These are phyloP conservation scores for Drosophila cognata DNA, from an alignment of 2,888 invertebrate genomes.

Conservation along the genomic window DNA sequence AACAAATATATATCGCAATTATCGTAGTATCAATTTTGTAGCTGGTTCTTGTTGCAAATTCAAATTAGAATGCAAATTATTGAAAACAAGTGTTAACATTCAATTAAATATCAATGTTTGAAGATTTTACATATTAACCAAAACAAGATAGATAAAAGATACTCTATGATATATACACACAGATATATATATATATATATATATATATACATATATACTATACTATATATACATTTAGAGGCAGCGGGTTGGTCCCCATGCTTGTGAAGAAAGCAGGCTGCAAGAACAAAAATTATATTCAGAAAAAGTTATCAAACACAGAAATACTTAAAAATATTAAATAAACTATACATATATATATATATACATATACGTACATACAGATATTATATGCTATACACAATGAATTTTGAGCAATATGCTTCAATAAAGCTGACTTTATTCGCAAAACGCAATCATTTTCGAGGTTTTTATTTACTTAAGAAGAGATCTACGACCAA, in stretches of 20 bases:
- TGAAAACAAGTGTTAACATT: slow-evolving; percentile 37
- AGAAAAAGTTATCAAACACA: slow-evolving; percentile 9
- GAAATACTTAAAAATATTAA: slow-evolving; percentile 6
- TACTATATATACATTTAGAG: slow-evolving; percentile 17
- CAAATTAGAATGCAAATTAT: slow-evolving; percentile 7
- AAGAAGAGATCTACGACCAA: background rate
- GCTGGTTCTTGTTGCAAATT: slow-evolving; percentile 24
- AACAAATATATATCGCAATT: slow-evolving; percentile 15
- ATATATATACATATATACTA: background rate
- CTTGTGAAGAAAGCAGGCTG: slow-evolving; percentile 21
- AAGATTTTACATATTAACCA: slow-evolving; percentile 34
- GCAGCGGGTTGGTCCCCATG: slow-evolving; percentile 55
- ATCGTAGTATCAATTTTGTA: slow-evolving; percentile 21
- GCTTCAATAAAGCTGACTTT: slow-evolving; percentile 57
- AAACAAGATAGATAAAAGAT: slow-evolving; percentile 1
- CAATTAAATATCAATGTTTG: slow-evolving; percentile 39
- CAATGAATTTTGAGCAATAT: slow-evolving; percentile 12
- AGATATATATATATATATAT: background rate
- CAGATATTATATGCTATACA: slow-evolving; percentile 9
- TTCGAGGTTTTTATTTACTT: background rate
- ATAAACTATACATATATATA: slow-evolving; percentile 21
- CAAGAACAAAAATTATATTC: slow-evolving; percentile 30
- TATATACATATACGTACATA: slow-evolving; percentile 7
- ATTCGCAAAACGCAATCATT: slow-evolving; percentile 5
- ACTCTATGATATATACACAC: background rate